These are phyloP conservation scores for Eledona agricola DNA, from an alignment of 2,888 invertebrate species.

Conservation along the genomic window DNA sequence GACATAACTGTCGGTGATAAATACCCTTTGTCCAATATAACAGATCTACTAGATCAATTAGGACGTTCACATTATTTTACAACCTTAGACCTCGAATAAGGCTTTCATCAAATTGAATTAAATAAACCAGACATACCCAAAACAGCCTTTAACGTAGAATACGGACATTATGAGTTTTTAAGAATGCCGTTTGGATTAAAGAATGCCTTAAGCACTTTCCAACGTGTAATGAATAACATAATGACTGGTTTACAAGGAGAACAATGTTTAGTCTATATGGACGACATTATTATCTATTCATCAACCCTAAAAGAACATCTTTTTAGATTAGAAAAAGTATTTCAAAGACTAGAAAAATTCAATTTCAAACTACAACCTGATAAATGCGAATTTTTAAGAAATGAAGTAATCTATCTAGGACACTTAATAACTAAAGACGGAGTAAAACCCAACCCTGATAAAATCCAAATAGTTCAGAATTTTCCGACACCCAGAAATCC, in stretches of 20 bases:
- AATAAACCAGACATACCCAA: conserved; percentile 35
- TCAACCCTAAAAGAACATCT: conserved; percentile 45
- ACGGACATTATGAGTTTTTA: conserved; percentile 44
- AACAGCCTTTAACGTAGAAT: conserved; percentile 44
- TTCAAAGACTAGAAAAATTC: conserved; percentile 22
- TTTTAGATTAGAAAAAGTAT: conserved; percentile 32
- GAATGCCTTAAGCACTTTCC: conserved; percentile 49
- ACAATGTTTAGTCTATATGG: conserved; percentile 53
- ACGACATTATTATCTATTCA: conserved; percentile 52
- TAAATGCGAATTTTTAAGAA: conserved; percentile 38
- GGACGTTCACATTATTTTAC: conserved; percentile 42
- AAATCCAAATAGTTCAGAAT: conserved; percentile 29
- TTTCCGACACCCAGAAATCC: conserved; percentile 27
- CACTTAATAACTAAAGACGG: conserved; percentile 49
- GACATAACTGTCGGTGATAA: conserved; percentile 49
- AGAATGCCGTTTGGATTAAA: conserved; percentile 49
- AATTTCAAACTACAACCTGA: conserved; percentile 37
- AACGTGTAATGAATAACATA: conserved; percentile 49
- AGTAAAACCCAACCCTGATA: conserved; percentile 44
- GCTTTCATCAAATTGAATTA: conserved; percentile 44
- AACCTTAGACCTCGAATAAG: conserved; percentile 41
- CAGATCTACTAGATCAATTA: conserved; percentile 42
- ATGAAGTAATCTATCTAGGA: conserved; percentile 50
- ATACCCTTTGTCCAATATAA: conserved; percentile 45
- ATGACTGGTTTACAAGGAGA: conserved; percentile 45